Evolutionary conservation across 2,888 invertebrate genomes (phyloP).

Genomic region (Linnaemya tessellans): DNA sequence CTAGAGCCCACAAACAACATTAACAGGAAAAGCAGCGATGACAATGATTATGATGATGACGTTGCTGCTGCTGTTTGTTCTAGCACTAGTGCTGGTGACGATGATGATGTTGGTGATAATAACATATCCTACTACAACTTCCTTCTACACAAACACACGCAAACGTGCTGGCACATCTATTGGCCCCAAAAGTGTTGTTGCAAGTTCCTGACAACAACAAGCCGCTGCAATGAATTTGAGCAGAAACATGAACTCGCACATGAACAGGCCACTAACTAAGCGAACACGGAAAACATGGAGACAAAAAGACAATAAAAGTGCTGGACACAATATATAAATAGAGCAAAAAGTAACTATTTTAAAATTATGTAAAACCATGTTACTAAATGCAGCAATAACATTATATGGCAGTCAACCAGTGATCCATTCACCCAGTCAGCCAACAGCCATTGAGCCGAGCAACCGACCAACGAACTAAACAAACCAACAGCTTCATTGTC

Average conservation of each 20-base stretch:
- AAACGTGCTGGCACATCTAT: constrained; percentile 24
- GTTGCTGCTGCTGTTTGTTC: constrained; percentile 9
- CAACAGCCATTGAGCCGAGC: constrained; percentile 43
- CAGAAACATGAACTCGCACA: constrained; percentile 51
- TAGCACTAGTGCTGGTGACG: constrained; percentile 13
- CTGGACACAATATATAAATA: constrained; percentile 34
- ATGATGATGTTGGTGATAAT: constrained; percentile 59
- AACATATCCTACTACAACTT: constrained; percentile 70
- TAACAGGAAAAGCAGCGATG: constrained; percentile 54
- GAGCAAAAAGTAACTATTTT: constrained; percentile 36
- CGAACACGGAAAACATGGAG: constrained; percentile 29
- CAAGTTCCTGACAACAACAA: constrained; percentile 67
- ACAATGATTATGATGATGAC: constrained; percentile 65
- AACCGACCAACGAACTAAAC: constrained; percentile 48
- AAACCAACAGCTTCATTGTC: constrained; percentile 64
- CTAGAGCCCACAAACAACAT: constrained; percentile 63
- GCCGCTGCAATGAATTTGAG: constrained; percentile 51
- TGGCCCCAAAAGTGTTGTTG: constrained; percentile 70
- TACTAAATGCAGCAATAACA: constrained; percentile 59
- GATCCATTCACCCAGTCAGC: constrained; percentile 52
- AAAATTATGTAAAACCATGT: constrained; percentile 65
- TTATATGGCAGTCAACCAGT: constrained; percentile 28
- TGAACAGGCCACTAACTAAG: constrained; percentile 41
- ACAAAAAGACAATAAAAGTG: constrained; percentile 39
- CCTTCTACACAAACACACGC: constrained; percentile 30